Evolutionary conservation across 2,888 invertebrate species (phyloP), one percentile per base, ranked within the genome.

Genomic region (Pristionchus entomophagus): DNA sequence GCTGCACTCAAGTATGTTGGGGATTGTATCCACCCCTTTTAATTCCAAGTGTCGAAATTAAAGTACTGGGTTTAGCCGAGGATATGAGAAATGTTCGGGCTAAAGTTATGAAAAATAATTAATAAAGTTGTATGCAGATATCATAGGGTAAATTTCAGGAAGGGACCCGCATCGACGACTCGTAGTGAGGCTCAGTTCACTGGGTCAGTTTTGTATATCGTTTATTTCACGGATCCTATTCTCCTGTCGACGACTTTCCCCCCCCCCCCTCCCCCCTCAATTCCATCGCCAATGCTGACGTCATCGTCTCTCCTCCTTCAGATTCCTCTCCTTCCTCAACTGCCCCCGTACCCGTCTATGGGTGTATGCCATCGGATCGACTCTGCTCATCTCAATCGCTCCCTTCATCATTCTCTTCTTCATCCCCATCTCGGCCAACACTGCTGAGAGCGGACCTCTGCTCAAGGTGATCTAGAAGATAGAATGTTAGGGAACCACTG

Each of bases 351-450:
- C 88, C 19, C 86, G 91, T 17, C 89, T 93, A 29, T 94, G 93
- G 92, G 90, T 91, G 17, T 91, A 93, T 84, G 88, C 90, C 22
- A 89, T 93, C 78, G 92, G 92, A 10, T 97, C 99, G 1, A 99
- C 99, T 0, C 94, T 98, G 14, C 95, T 98, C 86, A 98, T 99
- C 93, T 98, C 98, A 94, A 96, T 97, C 85, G 97, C 97, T 8
- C 99, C 99, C 0, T 97, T 97, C 94, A 95, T 99, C 73, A 96
- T 99, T 89, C 95, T 99, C 10, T 96, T 97, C 93, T 95, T 97
- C 88, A 97, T 99, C 91, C 98, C 98, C 0, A 95, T 99, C 86
- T 97, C 98, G 92, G 90, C 91, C 22, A 91, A 93, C 87, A 91
- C 90, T 3, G 89, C 89, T 3, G 93, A 92, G 26, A 91, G 88